phyloP scores from a whole-genome alignment of 2,113 vertebrate species.

The Sigmodon hispidus region DNA sequence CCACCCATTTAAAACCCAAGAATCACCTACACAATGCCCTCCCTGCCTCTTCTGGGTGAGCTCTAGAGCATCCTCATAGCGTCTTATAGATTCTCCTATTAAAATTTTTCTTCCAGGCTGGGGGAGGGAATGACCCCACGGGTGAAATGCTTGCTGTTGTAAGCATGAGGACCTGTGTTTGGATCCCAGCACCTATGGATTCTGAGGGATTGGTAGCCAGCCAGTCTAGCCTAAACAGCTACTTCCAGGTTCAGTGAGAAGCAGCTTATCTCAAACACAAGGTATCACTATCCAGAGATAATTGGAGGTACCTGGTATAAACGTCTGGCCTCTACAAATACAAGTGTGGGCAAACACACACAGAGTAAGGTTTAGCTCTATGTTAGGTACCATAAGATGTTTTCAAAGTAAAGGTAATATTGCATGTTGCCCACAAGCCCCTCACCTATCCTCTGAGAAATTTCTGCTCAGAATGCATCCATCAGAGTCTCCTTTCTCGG shows the following conservation, averaged over 20 bases:
- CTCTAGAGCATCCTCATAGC: not conserved
- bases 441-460: not conserved
- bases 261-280: not conserved
- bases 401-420: not conserved
- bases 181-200: too few species aligned
- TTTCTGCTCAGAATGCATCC: not conserved
- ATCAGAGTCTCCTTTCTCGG: not conserved
- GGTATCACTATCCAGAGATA: not conserved
- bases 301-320: not conserved
- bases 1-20: not conserved
- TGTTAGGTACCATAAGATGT: not conserved
- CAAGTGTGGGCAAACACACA: not conserved
- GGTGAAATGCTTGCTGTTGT: too few species aligned
- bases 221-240: not conserved
- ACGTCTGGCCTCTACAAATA: not conserved
- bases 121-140: not conserved
- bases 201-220: not conserved
- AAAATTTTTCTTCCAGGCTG: not conserved
- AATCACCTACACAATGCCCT: not conserved
- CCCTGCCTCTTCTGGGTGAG: not conserved
- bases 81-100: not conserved
- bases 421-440: not conserved
- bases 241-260: not conserved
- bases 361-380: not conserved
- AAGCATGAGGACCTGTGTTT: not conserved